Conservation (phyloP, 1,140 invertebrate genomes). For the Myzus persicae region DNA sequence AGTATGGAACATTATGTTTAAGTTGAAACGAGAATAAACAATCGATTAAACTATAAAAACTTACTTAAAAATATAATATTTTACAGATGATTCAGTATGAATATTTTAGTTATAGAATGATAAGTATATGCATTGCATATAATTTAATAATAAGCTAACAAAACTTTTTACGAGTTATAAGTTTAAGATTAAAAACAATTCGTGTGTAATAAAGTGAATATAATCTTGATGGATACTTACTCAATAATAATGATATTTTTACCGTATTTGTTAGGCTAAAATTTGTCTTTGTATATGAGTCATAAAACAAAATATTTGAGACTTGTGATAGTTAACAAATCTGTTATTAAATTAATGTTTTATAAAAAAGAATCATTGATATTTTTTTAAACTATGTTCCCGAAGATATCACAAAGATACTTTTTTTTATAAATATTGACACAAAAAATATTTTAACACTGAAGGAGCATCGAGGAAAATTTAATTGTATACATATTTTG, state of each 20-base stretch:
- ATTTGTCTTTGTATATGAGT: background rate
- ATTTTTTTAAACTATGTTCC: too few relatives aligned
- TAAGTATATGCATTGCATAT: background rate
- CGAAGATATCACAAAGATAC: too few relatives aligned
- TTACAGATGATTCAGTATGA: background rate
- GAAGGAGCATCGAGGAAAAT: too few relatives aligned
- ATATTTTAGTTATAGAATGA: background rate
- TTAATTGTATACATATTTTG: too few relatives aligned
- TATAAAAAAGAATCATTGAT: too few relatives aligned
- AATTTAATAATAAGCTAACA: background rate
- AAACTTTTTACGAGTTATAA: background rate
- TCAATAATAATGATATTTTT: background rate
- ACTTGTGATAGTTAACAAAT: background rate
- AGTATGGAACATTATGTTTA: background rate
- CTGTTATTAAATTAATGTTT: background rate
- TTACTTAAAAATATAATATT: background rate
- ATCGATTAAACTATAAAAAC: background rate
- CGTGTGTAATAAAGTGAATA: background rate
- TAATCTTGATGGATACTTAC: background rate
- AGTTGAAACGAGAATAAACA: background rate
- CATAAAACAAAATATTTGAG: too few relatives aligned
- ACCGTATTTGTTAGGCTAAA: background rate
- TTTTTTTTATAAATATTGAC: too few relatives aligned
- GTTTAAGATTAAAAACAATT: background rate
- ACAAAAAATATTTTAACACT: too few relatives aligned